These are phyloP conservation scores for Calyptomena viridis DNA, from an alignment of 2,113 vertebrate species.

Conservation along the genomic window DNA sequence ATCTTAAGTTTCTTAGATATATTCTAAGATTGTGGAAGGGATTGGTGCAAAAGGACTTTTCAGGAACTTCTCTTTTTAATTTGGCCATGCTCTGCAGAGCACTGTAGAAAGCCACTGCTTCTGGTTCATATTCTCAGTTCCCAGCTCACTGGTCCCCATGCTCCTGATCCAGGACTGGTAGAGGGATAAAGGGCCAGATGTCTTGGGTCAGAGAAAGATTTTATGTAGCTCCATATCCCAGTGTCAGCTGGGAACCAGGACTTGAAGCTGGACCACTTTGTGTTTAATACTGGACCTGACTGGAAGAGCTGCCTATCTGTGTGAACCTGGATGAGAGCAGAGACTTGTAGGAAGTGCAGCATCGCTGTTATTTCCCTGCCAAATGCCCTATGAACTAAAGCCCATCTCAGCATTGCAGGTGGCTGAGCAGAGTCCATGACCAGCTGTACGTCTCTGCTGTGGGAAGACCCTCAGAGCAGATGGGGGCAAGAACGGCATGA, in stretches of 20 bases:
- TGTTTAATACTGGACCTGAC: background rate
- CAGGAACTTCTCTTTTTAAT: background rate
- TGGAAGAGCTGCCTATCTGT: background rate
- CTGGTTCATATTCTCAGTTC: background rate
- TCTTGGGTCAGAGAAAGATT: background rate
- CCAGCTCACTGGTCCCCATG: background rate
- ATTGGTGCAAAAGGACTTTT: background rate
- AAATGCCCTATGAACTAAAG: rapidly evolving
- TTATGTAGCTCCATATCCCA: background rate
- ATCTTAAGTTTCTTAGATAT: background rate
- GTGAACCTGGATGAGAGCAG: background rate
- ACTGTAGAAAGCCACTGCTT: background rate
- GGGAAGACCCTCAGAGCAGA: background rate
- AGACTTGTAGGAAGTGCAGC: background rate
- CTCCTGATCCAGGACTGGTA: background rate
- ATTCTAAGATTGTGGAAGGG: background rate
- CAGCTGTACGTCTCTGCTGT: background rate
- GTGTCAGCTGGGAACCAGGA: background rate
- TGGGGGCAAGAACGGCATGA: background rate
- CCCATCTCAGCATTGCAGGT: background rate
- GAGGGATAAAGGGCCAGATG: background rate
- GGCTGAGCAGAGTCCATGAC: background rate
- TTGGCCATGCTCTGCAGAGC: background rate
- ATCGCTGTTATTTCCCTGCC: background rate
- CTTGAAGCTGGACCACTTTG: background rate